These are phyloP conservation scores for Brenthis ino DNA, from an alignment of 2,888 invertebrate species.

Conservation along the genomic window DNA sequence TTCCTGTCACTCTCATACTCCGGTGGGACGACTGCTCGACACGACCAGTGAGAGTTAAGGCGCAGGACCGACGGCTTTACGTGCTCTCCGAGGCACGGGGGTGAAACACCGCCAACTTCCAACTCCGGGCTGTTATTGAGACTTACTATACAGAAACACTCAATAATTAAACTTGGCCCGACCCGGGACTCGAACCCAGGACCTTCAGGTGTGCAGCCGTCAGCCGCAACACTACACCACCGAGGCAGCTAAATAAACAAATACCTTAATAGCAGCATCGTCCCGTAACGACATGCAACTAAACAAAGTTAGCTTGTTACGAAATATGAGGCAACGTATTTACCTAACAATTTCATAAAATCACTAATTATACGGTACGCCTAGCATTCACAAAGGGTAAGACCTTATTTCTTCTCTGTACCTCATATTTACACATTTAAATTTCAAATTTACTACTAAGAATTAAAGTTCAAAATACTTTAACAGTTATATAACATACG, in stretches of 20 bases:
- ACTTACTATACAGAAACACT: too few relatives aligned
- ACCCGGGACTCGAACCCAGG: too few relatives aligned
- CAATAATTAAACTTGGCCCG: too few relatives aligned
- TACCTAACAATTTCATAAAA: constrained; percentile 78
- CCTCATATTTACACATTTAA: constrained; percentile 36
- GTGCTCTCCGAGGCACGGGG: too few relatives aligned
- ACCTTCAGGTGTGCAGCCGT: too few relatives aligned
- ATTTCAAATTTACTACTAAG: constrained; percentile 43
- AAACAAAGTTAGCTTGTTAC: constrained; percentile 49
- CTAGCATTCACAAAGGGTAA: constrained; percentile 70
- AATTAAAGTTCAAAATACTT: constrained; percentile 43
- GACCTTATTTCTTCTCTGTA: constrained; percentile 50
- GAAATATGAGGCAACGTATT: constrained; percentile 56
- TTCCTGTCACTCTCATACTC: too few relatives aligned
- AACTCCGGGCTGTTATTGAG: too few relatives aligned
- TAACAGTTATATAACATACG: constrained; percentile 34
- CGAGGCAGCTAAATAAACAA: constrained; percentile 9
- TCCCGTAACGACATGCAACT: constrained; percentile 44
- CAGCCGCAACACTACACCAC: too few relatives aligned
- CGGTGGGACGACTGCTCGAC: too few relatives aligned
- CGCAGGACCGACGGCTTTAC: too few relatives aligned
- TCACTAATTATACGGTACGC: constrained; percentile 78
- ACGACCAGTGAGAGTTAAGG: too few relatives aligned
- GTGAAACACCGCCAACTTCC: too few relatives aligned
- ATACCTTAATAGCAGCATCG: constrained; percentile 33